Percentiles rank a stretch among this genome's conserved stretches.
phyloP scores from a whole-genome alignment of 2,113 vertebrate genomes.

The Hemiscyllium ocellatum region DNA sequence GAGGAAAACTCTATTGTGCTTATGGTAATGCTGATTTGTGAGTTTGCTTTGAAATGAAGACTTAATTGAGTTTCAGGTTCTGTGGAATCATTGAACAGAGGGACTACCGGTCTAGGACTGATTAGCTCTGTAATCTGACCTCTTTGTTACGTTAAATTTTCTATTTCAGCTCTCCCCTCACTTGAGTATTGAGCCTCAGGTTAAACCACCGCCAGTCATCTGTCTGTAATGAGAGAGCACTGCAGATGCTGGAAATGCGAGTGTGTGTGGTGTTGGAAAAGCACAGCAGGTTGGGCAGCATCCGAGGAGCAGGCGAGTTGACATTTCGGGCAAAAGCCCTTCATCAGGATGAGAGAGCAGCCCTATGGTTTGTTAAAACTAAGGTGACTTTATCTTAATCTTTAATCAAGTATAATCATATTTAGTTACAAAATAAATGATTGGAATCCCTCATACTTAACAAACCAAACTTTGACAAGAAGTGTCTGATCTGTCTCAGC shows the following conservation, averaged over 20 bases:
- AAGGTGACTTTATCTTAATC: no score
- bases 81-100: background rate
- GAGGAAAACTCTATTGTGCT: background rate
- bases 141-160: background rate
- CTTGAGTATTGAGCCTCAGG: no score
- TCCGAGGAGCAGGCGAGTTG: no score
- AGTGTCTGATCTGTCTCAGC: background rate
- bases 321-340: no score
- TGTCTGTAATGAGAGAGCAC: no score
- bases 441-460: background rate
- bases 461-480: background rate
- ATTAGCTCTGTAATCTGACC: background rate
- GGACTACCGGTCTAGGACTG: background rate
- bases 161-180: no score
- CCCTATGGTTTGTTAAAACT: no score
- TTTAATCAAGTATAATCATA: background rate
- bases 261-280: no score
- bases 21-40: background rate
- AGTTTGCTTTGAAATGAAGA: background rate
- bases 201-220: no score
- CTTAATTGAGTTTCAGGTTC: background rate
- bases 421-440: background rate
- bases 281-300: no score
- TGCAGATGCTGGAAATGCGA: no score
- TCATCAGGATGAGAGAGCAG: no score